A percentile compares a stretch with the other conserved stretches of the same genome.
Conservation (phyloP, 2,113 vertebrate genomes). For the Cepphus grylle region DNA sequence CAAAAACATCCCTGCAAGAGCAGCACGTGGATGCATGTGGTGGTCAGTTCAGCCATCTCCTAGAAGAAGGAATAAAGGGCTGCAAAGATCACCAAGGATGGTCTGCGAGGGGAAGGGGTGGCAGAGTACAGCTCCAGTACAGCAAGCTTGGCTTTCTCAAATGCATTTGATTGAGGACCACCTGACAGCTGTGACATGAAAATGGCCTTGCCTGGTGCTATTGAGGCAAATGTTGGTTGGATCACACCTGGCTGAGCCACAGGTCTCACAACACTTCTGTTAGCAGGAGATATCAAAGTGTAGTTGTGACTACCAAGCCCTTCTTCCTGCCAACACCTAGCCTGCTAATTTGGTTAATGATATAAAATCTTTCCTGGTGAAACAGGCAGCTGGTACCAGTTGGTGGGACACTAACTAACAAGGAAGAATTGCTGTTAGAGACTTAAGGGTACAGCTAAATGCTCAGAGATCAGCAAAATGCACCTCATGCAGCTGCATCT, state of each 20-base stretch:
- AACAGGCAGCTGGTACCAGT: background rate
- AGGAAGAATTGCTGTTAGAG: background rate
- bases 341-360: background rate
- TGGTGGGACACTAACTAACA: background rate
- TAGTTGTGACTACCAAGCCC: background rate
- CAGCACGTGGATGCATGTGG: rapidly evolving
- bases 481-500: background rate
- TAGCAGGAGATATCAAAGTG: background rate
- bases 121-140: background rate
- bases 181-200: rapidly evolving
- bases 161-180: background rate
- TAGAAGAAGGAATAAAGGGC: background rate
- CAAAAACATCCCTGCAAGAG: background rate
- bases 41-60: background rate
- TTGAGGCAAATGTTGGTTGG: background rate
- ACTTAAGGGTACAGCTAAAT: background rate
- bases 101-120: background rate
- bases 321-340: background rate
- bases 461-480: background rate
- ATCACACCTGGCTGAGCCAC: background rate
- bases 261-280: background rate
- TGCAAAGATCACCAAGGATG: rapidly evolving
- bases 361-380: background rate
- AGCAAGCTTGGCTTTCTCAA: background rate
- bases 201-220: background rate